Base-by-base conservation (phyloP, 2,797 vertebrate genomes). In the Pangasius larnaudii region DNA sequence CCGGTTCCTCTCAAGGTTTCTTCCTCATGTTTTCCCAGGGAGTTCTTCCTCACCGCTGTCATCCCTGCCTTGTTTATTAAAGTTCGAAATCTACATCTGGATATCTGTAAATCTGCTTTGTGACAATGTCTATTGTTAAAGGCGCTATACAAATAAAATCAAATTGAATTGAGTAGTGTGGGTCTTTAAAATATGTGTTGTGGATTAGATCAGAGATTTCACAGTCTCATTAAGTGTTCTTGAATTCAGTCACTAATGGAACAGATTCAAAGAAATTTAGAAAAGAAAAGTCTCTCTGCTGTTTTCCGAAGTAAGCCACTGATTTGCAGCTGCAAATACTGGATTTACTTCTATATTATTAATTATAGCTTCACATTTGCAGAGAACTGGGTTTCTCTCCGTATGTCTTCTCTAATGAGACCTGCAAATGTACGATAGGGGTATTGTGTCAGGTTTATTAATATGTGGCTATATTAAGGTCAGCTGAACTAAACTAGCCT, bases 381-480 rank as follows among this genome's bases (percentile, higher is more conserved):
- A 78, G 58, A 27, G 10, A 56, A 16, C n/a, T 16, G 10, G 16
- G 7, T 49, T 30, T 14, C 10, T 59, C 49, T 53, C 36, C 30
- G 19, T 46, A 69, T 51, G 33, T 69, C 59, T 69, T 36, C 63
- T 49, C 36, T 85, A 39, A 86, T 82, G 30, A 81, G 56, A 27
- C 13, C 49, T 81, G n/a, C 46, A 72, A 85, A 69, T 71, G 13
- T 27, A 67, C 59, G 10, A 58, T 24, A 36, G 51, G 11, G 19
- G 19, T 18, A 61, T 27, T 51, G 63, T 85, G 75, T 86, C 69
- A 58, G 3, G 14, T 61, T 85, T 85, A 85, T 87, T 69, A 82
- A 85, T 85, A 53, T 36, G 59, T 81, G 46, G 27, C 67, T 80
- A 36, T 85, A 88, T 87, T 36, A 63, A 87, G 83, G 89, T 84